Evolutionary conservation across 1,140 invertebrate genomes (phyloP).

Genomic region (Achatina immaculata): DNA sequence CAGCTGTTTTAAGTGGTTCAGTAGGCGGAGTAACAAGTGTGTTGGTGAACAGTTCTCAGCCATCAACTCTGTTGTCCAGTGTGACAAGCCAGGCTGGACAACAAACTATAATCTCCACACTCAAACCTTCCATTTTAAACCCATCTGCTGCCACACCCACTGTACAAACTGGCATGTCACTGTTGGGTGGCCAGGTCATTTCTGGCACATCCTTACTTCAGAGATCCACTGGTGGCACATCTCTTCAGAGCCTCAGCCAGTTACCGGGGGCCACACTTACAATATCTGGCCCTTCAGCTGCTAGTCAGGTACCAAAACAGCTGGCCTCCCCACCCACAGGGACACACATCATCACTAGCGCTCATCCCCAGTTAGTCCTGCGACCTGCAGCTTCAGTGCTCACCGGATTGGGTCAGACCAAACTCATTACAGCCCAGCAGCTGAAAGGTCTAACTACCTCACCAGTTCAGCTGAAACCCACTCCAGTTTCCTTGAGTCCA

Average conservation of each 20-base stretch:
- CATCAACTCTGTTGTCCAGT: slow-evolving; percentile 13
- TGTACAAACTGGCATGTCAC: slow-evolving; percentile 15
- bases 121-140: slow-evolving; percentile 33
- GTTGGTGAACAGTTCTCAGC: slow-evolving; percentile 31
- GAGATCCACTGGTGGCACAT: slow-evolving; percentile 67
- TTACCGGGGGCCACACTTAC: slow-evolving; percentile 16
- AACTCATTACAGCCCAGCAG: slow-evolving; percentile 39
- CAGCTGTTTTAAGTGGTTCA: slow-evolving; percentile 6
- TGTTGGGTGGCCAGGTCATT: slow-evolving; percentile 40
- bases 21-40: slow-evolving; percentile 6
- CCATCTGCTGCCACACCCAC: slow-evolving; percentile 27
- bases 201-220: slow-evolving; percentile 30
- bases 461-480: slow-evolving; percentile 42
- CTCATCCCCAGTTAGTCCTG: slow-evolving; percentile 20
- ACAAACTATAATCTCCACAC: slow-evolving; percentile 37
- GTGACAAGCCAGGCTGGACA: not conserved
- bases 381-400: not conserved
- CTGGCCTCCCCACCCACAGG: slow-evolving; percentile 6
- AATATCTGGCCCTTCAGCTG: slow-evolving; percentile 16
- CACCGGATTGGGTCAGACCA: slow-evolving; percentile 19
- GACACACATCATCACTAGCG: slow-evolving; percentile 15
- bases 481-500: slow-evolving; percentile 21
- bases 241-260: slow-evolving; percentile 25
- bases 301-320: slow-evolving; percentile 37
- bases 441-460: slow-evolving; percentile 16